phyloP scores from a whole-genome alignment of 2,797 vertebrate genomes.

The Buceros bicornis region DNA sequence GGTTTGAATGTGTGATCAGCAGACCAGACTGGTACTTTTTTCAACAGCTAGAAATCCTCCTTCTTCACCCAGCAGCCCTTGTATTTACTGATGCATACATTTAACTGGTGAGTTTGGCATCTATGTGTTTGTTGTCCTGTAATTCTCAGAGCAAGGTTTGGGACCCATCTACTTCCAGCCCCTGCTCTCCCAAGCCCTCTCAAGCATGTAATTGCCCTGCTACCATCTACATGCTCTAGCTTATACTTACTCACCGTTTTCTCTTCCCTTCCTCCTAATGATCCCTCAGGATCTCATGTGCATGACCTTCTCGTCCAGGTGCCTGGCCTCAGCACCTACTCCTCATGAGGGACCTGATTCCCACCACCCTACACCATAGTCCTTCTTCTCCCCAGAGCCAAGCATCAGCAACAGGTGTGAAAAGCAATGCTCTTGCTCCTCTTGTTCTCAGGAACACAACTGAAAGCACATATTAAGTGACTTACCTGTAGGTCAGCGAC shows the following conservation, averaged over 20 bases:
- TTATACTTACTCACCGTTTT: neutral
- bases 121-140: neutral
- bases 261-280: neutral
- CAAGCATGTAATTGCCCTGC: neutral
- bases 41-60: neutral
- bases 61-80: neutral
- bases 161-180: neutral
- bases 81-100: neutral
- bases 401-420: neutral
- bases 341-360: neutral
- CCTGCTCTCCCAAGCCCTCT: neutral
- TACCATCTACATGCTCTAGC: neutral
- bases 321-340: neutral
- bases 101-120: neutral
- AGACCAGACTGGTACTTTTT: neutral
- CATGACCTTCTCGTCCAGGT: neutral
- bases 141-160: neutral
- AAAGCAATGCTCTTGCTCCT: neutral
- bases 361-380: neutral
- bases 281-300: neutral
- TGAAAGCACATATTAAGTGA: neutral
- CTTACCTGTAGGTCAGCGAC: neutral
- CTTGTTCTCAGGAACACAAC: neutral
- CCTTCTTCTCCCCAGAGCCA: neutral
- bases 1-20: neutral